These are phyloP conservation scores for Agriotes lineatus DNA, from an alignment of 2,888 invertebrate genomes.

Conservation along the genomic window DNA sequence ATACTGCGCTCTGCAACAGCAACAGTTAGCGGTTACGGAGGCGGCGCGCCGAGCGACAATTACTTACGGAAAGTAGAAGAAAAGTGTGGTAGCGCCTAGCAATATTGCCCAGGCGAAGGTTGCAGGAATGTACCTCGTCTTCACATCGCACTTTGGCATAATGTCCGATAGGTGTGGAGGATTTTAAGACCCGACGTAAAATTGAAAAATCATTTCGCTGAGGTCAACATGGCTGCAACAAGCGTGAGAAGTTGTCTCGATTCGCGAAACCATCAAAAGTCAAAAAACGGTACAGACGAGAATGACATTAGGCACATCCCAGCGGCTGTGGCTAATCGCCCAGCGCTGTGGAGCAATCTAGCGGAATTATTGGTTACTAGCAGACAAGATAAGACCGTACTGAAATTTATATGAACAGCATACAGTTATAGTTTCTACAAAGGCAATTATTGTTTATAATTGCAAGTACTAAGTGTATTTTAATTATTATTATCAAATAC, in stretches of 20 bases:
- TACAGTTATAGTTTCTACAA: too few relatives aligned
- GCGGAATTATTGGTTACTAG: too few relatives aligned
- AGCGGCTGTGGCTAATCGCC: not conserved
- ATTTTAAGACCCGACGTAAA: conserved; percentile 56
- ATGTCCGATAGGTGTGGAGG: conserved; percentile 62
- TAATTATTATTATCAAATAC: too few relatives aligned
- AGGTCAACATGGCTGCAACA: conserved; percentile 66
- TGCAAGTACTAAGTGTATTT: too few relatives aligned
- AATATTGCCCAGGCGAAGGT: conserved; percentile 98
- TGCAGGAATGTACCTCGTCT: conserved; percentile 97
- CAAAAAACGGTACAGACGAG: conserved; percentile 18
- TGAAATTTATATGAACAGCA: too few relatives aligned
- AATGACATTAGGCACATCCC: conserved; percentile 25
- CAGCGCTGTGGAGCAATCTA: too few relatives aligned
- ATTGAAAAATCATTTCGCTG: conserved; percentile 55
- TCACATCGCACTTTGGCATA: conserved; percentile 97
- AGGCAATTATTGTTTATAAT: too few relatives aligned
- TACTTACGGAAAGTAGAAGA: conserved; percentile 99
- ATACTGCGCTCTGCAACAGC: conserved; percentile 81
- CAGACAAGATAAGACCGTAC: too few relatives aligned
- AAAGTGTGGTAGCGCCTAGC: conserved; percentile 91
- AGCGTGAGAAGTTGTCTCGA: conserved; percentile 46
- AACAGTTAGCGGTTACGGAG: too few relatives aligned
- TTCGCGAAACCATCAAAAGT: conserved; percentile 36
- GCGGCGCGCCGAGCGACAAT: too few relatives aligned